Base-by-base conservation (phyloP, 2,888 invertebrate species). In the Germaria angustata region DNA sequence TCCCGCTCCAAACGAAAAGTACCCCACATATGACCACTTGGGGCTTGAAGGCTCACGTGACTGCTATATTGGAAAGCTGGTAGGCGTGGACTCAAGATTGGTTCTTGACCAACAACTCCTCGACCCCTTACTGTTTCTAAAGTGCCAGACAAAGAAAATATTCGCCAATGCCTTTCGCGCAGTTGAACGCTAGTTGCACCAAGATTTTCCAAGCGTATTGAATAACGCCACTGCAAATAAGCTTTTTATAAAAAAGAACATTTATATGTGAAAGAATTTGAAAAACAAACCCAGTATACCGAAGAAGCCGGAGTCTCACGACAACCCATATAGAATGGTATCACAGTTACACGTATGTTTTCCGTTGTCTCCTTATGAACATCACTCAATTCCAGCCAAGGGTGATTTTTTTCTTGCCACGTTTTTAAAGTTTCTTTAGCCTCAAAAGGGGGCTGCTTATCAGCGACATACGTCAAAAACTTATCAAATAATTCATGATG, bases 11-110 rank as follows among this genome's bases (percentile, higher is more conserved):
- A 96, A 87, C 98, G 94, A 89, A 99, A 99, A 2, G 98, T 98
- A 71, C 99, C 99, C 91, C 91, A 91, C 91, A 91, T 91, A 77
- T 99, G 99, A 8, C 99, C 99, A 89, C 98, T 97, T 46, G 98
- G 98, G 75, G 98, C 98, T 92, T 99, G 98, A 85, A 99, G 93
- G 87, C 97, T 97, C 69, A 99, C 98, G 91, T 99, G 98, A 91
- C 98, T 98, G 91, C 97, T 97, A 92, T 99, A 99, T 92, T 99
- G 99, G 92, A 99, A 99, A 87, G 98, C 98, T 79, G 99, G 98
- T 86, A 96, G 92, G 82, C 94, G 93, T 81, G 95, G 94, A 53
- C 97, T 97, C 78, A 99, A 92, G 84, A 97, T 94, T 49, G 99
- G 99, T 92, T 99, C 99, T 93, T 99, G 98, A 0, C 99, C 99